Base-by-base conservation (phyloP, 2,888 invertebrate species). In the Macrophya alboannulata region DNA sequence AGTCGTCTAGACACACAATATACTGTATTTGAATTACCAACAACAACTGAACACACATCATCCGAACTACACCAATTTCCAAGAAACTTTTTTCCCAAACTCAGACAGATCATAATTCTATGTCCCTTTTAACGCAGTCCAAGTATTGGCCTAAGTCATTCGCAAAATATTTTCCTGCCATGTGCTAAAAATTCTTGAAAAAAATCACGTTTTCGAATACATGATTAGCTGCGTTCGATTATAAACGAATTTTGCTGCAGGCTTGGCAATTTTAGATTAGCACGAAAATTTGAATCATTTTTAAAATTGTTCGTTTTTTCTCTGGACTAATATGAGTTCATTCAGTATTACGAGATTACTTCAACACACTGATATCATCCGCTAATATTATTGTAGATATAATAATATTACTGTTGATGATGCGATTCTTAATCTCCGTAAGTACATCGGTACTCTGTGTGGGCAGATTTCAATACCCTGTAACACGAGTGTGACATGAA, bases 341-440 rank as follows among this genome's bases (percentile, higher is more conserved):
- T 55, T n/a, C 6, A 17, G 8, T 55, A 55, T 71, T 40, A 37
- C 8, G 40, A 71, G 25, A 51, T 72, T 72, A 48, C 15, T 48
- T 45, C 17, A 15, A 21, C 62, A 9, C 62, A 21, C 62, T 62
- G 62, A 62, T 25, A 62, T 62, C 62, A 62, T 62, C 62, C 62
- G 55, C 17, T 55, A n/a, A 55, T 55, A 55, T 55, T n/a, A 55
- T 55, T 55, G 10, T 55, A 17, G 12, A 3, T 21, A 25, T 9
- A 21, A 25, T 21, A 25, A 48, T 48, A 48, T 45, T 76, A 76
- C 40, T 76, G 45, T 48, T 17, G 48, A 76, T 76, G 76, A 76
- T 76, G 45, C 48, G 76, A 76, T 48, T 76, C 15, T 9, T 76
- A 76, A 45, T 48, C 48, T 76, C 15, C n/a, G 40, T 72, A 43